Evolutionary conservation across 1,140 invertebrate species (phyloP).

Genomic region (Bombus huntii): DNA sequence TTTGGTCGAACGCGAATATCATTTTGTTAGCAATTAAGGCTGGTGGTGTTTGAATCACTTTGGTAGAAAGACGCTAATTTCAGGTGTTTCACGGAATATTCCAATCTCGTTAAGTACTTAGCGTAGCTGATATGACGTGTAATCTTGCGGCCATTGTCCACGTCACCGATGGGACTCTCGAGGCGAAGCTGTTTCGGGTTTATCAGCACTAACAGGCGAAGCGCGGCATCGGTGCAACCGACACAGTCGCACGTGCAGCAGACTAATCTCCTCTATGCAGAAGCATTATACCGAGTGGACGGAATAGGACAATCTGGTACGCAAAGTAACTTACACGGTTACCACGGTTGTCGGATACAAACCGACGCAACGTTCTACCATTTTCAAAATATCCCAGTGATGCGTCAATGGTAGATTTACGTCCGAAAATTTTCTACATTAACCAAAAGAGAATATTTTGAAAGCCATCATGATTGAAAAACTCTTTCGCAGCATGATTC

Average conservation of each 20-base stretch:
- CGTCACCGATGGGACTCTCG: constrained; percentile 15
- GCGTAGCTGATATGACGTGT: constrained; percentile 43
- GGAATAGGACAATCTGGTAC: constrained; percentile 36
- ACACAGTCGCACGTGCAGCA: constrained; percentile 50
- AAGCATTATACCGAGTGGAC: constrained; percentile 28
- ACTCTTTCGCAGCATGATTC: neutral
- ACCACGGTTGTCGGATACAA: constrained; percentile 9
- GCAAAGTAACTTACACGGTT: constrained; percentile 33
- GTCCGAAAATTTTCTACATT: neutral
- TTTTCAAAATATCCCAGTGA: neutral
- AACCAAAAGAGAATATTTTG: neutral
- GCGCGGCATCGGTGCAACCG: neutral
- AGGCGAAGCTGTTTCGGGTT: constrained; percentile 31
- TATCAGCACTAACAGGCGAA: constrained; percentile 55
- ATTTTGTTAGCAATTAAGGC: neutral
- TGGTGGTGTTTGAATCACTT: neutral
- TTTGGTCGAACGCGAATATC: neutral
- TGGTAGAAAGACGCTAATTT: constrained; percentile 27
- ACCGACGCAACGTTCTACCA: neutral
- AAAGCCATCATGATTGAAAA: neutral
- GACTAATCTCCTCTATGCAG: constrained; percentile 58
- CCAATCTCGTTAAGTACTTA: constrained; percentile 51
- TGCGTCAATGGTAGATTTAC: too few species aligned
- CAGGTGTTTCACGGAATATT: constrained; percentile 9
- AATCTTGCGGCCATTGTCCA: constrained; percentile 52